Conservation (phyloP, 1,140 invertebrate genomes). For the Plutomurus gul region DNA sequence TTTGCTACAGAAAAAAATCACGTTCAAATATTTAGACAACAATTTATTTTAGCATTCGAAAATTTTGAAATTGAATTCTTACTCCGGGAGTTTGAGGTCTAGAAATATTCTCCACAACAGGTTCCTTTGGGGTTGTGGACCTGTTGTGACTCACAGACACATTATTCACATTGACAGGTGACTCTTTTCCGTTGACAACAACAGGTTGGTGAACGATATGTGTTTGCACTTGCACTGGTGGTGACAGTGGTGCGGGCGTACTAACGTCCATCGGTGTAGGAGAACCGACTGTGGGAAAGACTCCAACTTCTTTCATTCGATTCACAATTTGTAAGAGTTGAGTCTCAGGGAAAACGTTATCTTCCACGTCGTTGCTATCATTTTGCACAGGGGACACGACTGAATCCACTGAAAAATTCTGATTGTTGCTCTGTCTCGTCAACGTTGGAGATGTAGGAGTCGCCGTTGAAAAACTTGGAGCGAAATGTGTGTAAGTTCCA, state of each 20-base stretch:
- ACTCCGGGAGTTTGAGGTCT: slow-evolving; percentile 50
- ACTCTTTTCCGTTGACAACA: slow-evolving; percentile 20
- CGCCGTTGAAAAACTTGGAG: background rate
- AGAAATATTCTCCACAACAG: background rate
- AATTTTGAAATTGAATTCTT: slow-evolving; percentile 7
- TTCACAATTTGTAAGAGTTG: background rate
- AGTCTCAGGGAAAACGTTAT: background rate
- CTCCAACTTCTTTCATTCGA: background rate
- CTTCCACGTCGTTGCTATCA: background rate
- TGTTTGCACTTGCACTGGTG: background rate
- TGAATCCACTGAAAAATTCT: background rate
- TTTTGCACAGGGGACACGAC: background rate
- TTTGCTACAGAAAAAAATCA: slow-evolving; percentile 32
- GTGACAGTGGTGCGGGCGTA: background rate
- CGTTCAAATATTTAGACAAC: background rate
- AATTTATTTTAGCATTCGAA: background rate
- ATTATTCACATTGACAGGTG: background rate
- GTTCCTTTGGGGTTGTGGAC: slow-evolving; percentile 27
- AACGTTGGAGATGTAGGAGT: background rate
- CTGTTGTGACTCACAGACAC: background rate
- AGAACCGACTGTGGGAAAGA: background rate
- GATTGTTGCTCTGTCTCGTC: background rate
- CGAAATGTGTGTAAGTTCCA: slow-evolving; percentile 52
- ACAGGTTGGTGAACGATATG: background rate
- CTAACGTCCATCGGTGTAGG: background rate